Conservation (phyloP, 1,140 invertebrate species). For the Drosophila auraria region DNA sequence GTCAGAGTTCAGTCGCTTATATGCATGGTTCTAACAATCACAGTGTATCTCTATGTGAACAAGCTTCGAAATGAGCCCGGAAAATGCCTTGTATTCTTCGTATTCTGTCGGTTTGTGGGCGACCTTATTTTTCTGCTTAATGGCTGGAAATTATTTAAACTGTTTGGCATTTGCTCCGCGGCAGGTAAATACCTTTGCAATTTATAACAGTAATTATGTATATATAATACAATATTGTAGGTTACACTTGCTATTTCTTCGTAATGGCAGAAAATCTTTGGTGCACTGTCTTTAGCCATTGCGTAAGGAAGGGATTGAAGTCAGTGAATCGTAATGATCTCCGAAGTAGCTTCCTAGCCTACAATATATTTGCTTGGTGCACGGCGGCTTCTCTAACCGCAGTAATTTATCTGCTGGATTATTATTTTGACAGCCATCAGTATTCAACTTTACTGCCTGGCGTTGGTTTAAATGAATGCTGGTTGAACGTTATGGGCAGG, state of each 20-base stretch:
- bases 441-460: neutral
- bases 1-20: neutral
- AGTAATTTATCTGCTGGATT: neutral
- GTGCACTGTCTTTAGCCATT: neutral
- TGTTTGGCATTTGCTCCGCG: neutral
- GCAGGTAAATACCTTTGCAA: neutral
- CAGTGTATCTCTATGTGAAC: slow-evolving; percentile 1
- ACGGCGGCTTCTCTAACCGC: neutral
- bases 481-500: neutral
- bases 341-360: neutral
- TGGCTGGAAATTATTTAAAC: neutral
- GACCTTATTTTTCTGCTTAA: neutral
- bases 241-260: neutral
- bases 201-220: neutral
- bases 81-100: neutral
- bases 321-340: neutral
- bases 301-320: slow-evolving; percentile 1
- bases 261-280: neutral
- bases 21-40: neutral
- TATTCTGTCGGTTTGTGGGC: neutral
- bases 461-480: neutral
- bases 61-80: slow-evolving; percentile 5
- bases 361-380: neutral
- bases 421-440: neutral
- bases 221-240: neutral